A percentile compares a stretch with the other conserved stretches of the same genome.
These are phyloP conservation scores for Cerastis rubricosa DNA, from an alignment of 2,888 invertebrate genomes.

Conservation along the genomic window DNA sequence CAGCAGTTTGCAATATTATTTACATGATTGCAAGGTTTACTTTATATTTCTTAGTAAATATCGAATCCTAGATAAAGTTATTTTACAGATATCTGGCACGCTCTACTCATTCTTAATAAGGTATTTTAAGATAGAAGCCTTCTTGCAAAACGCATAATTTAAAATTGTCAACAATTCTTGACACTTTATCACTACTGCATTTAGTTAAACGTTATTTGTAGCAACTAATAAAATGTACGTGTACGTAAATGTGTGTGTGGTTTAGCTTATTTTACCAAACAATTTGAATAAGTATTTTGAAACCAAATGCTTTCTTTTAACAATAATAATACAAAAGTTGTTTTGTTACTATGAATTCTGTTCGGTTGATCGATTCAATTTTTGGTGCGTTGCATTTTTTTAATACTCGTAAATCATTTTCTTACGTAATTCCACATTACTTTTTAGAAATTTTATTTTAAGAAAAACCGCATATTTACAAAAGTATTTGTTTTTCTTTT, in stretches of 20 bases:
- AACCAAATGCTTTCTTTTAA: not conserved
- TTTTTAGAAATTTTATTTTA: not conserved
- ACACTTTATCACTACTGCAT: conserved; percentile 31
- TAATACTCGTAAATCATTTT: not conserved
- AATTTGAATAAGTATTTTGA: not conserved
- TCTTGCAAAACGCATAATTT: conserved; percentile 53
- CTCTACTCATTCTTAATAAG: conserved; percentile 51
- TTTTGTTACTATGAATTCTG: not conserved
- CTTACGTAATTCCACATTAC: not conserved
- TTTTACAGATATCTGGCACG: conserved; percentile 56
- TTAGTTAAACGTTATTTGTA: conserved; percentile 18
- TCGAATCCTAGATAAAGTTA: conserved; percentile 59
- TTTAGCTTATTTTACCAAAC: not conserved
- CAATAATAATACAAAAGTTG: not conserved
- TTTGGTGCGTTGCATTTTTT: not conserved
- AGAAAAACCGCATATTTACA: not conserved
- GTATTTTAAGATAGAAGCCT: conserved; percentile 48
- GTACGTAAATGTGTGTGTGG: too few relatives aligned
- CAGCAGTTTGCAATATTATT: conserved; percentile 68
- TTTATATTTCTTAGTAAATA: conserved; percentile 59
- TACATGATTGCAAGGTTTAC: conserved; percentile 67
- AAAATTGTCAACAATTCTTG: conserved; percentile 48
- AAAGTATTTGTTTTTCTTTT: not conserved
- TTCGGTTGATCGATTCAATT: not conserved
- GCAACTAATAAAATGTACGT: not conserved